These are phyloP conservation scores for Galeruca laticollis DNA, from an alignment of 2,888 invertebrate species.

Conservation along the genomic window DNA sequence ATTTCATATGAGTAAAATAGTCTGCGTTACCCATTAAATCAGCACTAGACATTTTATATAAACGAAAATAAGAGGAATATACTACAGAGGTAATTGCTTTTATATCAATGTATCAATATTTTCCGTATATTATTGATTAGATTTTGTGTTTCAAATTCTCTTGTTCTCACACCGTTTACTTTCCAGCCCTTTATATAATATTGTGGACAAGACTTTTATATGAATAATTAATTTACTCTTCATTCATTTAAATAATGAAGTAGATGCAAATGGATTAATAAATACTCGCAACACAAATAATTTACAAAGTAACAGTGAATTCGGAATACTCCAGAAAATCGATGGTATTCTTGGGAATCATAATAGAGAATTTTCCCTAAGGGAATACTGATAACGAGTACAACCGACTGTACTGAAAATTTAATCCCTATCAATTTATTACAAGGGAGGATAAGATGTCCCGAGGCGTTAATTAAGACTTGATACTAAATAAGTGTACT, in stretches of 20 bases:
- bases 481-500: no score
- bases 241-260: not conserved
- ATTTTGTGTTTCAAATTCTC: no score
- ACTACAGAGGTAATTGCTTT: no score
- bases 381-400: not conserved
- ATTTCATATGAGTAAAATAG: no score
- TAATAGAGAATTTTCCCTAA: not conserved
- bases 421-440: not conserved
- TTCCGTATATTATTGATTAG: no score
- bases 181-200: no score
- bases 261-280: not conserved
- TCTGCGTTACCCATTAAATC: no score
- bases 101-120: no score
- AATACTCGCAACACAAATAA: not conserved
- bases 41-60: no score
- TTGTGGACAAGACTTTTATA: not conserved
- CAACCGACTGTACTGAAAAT: not conserved
- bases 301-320: not conserved
- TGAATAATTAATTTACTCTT: not conserved
- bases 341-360: not conserved
- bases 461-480: no score
- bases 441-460: not conserved
- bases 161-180: no score
- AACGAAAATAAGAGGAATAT: no score
- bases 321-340: not conserved